These are phyloP conservation scores for Cataglyphis livida DNA, from an alignment of 2,888 invertebrate genomes.

Conservation along the genomic window DNA sequence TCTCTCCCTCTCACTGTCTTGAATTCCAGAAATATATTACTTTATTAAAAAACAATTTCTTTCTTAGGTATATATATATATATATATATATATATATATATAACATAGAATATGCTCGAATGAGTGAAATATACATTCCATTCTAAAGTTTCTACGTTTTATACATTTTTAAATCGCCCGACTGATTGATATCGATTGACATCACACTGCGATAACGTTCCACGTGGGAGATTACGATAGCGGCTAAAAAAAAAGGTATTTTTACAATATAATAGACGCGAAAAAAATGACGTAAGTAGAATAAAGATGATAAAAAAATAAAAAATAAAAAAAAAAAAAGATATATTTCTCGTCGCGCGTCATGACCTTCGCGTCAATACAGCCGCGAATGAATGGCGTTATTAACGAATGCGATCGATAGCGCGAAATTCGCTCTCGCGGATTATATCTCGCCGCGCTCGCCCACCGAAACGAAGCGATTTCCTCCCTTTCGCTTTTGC, in stretches of 20 bases:
- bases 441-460: constrained; percentile 18
- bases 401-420: constrained; percentile 68
- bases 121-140: not conserved
- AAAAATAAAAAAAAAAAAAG: too few species aligned
- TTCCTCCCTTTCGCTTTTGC: constrained; percentile 47
- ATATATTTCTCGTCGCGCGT: not conserved
- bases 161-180: not conserved
- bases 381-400: constrained; percentile 57
- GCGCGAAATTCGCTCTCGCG: constrained; percentile 58
- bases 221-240: not conserved
- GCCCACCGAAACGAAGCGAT: constrained; percentile 5
- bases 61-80: not conserved
- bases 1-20: not conserved
- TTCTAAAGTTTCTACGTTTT: not conserved
- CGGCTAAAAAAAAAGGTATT: not conserved
- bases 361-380: constrained; percentile 30
- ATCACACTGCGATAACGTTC: not conserved
- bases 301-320: not conserved
- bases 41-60: not conserved
- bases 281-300: not conserved
- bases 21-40: not conserved
- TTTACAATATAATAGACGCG: not conserved
- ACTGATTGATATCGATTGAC: not conserved
- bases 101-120: not conserved
- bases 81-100: not conserved